phyloP scores from a whole-genome alignment of 1,140 invertebrate species.

The Drosophila nasuta region DNA sequence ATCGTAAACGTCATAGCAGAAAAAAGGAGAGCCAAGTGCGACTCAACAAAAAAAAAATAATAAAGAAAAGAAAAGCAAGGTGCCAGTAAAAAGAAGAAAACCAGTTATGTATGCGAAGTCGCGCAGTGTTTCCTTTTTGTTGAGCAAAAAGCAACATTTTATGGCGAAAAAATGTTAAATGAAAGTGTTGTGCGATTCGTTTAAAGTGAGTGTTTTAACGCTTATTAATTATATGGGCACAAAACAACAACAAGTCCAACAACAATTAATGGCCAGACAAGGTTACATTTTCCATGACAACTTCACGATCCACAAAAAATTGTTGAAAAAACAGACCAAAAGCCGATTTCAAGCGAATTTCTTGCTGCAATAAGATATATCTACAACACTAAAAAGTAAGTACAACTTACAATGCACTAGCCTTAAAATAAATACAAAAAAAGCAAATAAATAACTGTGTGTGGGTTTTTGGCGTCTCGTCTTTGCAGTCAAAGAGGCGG shows the following conservation, averaged over 20 bases:
- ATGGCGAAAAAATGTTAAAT: conserved; percentile 62
- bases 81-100: conserved; percentile 55
- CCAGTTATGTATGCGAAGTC: conserved; percentile 66
- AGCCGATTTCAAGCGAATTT: conserved; percentile 60
- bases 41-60: conserved; percentile 30
- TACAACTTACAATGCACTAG: conserved; percentile 40
- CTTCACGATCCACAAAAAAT: conserved; percentile 21
- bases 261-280: conserved; percentile 40
- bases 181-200: conserved; percentile 68
- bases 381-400: conserved; percentile 60
- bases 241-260: conserved; percentile 36
- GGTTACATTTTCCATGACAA: conserved; percentile 39
- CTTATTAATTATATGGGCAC: conserved; percentile 54
- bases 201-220: conserved; percentile 39
- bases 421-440: conserved; percentile 25
- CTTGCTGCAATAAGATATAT: conserved; percentile 32
- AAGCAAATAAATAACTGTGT: conserved; percentile 19
- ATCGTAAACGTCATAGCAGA: neutral
- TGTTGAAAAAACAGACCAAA: conserved; percentile 20
- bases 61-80: conserved; percentile 41
- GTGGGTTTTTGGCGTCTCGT: conserved; percentile 65
- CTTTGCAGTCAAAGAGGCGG: conserved; percentile 48
- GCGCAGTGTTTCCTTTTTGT: conserved; percentile 62
- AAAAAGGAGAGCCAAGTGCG: conserved; percentile 8
- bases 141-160: conserved; percentile 53